A percentile compares a stretch with the other conserved stretches of the same genome.
These are phyloP conservation scores for Thymelicus sylvestris DNA, from an alignment of 2,888 invertebrate genomes.

Conservation along the genomic window DNA sequence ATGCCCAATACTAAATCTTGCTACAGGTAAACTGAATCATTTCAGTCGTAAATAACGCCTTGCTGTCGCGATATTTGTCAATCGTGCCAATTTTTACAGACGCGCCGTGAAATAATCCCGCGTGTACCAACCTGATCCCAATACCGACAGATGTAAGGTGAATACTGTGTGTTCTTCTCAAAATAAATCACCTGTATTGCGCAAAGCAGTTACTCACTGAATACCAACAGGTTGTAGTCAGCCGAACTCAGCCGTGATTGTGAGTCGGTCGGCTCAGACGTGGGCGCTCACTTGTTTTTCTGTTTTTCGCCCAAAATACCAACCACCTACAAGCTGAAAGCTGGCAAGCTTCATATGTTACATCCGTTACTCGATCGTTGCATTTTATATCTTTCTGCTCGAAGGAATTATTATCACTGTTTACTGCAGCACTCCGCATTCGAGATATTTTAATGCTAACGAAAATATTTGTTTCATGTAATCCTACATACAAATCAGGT, in stretches of 20 bases:
- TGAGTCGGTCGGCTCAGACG: constrained; percentile 44
- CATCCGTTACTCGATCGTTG: constrained; percentile 44
- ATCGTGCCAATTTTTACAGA: constrained; percentile 21
- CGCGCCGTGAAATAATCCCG: not conserved
- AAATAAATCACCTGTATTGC: constrained; percentile 72
- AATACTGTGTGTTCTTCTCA: constrained; percentile 43
- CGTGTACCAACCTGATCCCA: constrained; percentile 1
- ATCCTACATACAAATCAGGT: not conserved
- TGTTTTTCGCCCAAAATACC: constrained; percentile 66
- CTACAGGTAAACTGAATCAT: constrained; percentile 13
- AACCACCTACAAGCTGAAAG: constrained; percentile 62
- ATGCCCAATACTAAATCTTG: not conserved
- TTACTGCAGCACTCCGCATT: constrained; percentile 15
- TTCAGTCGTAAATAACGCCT: constrained; percentile 10
- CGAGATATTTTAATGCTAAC: not conserved
- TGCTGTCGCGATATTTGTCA: constrained; percentile 5
- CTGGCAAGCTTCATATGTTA: constrained; percentile 54
- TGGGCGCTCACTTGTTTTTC: constrained; percentile 62
- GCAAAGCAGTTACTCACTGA: constrained; percentile 71
- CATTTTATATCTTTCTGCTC: constrained; percentile 43
- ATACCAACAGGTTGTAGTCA: constrained; percentile 65
- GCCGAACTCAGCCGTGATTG: constrained; percentile 58
- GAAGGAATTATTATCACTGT: constrained; percentile 28
- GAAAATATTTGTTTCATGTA: not conserved
- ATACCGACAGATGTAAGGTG: constrained; percentile 27